Conservation (phyloP, 1,140 invertebrate species). For the Habropoda laboriosa region DNA sequence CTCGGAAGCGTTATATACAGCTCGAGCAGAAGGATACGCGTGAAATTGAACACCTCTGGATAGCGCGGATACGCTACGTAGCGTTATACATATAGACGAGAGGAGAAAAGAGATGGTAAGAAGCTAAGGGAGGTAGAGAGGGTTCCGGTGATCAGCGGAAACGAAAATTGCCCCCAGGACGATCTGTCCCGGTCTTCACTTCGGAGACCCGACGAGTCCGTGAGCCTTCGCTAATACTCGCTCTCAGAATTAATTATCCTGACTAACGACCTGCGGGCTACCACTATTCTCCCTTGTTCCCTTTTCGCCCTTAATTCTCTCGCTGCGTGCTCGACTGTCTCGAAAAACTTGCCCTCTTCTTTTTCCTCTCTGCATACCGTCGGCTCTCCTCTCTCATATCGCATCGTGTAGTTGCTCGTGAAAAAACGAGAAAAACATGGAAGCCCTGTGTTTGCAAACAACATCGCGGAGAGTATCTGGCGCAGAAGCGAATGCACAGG, state of each 20-base stretch:
- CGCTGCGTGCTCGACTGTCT: background rate
- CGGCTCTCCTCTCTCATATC: background rate
- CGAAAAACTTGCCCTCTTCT: background rate
- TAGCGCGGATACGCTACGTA: too few species aligned
- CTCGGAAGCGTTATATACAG: too few species aligned
- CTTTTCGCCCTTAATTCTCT: slow-evolving; percentile 33
- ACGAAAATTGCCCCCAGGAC: slow-evolving; percentile 44
- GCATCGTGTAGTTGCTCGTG: background rate
- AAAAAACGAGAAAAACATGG: background rate
- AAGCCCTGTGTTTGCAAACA: background rate
- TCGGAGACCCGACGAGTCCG: background rate
- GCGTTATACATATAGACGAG: too few species aligned
- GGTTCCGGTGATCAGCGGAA: slow-evolving; percentile 38
- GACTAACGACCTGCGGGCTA: slow-evolving; percentile 41
- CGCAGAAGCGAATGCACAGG: background rate
- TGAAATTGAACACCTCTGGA: too few species aligned
- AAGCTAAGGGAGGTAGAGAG: background rate
- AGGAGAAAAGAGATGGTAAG: background rate
- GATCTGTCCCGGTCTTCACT: slow-evolving; percentile 30
- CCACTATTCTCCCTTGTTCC: slow-evolving; percentile 5
- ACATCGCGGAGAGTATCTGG: background rate
- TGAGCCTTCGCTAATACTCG: slow-evolving; percentile 51
- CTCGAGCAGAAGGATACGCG: too few species aligned
- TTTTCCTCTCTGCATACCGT: background rate
- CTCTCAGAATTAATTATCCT: slow-evolving; percentile 67